These are phyloP conservation scores for Gobio occitaniae DNA, from an alignment of 2,797 vertebrate genomes.

Conservation along the genomic window DNA sequence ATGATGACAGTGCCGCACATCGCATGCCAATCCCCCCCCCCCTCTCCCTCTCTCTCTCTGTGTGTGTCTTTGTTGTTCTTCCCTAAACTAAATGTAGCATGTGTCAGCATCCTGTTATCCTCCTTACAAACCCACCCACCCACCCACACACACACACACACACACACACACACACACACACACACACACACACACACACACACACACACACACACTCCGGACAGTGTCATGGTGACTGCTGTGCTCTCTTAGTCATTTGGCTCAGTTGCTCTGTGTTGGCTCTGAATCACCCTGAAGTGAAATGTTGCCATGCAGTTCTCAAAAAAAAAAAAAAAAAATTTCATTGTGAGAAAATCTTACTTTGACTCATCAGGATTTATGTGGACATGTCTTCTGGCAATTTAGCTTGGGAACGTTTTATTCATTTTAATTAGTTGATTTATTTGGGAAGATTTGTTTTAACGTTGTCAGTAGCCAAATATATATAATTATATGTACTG, in stretches of 20 bases:
- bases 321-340: background rate
- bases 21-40: background rate
- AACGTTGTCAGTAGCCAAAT: background rate
- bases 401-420: background rate
- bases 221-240: conserved; percentile 76
- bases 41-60: background rate
- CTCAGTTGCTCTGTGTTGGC: conserved; percentile 73
- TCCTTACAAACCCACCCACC: conserved; percentile 2
- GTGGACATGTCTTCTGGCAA: background rate
- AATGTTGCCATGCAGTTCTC: conserved; percentile 6
- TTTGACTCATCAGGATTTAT: background rate
- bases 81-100: conserved; percentile 32
- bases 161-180: conserved; percentile 8
- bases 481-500: background rate
- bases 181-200: background rate
- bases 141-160: background rate
- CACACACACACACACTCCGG: conserved; percentile 55
- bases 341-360: background rate
- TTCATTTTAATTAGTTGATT: background rate
- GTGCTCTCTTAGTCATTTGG: conserved; percentile 73
- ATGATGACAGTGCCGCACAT: conserved; percentile 42
- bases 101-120: conserved; percentile 38
- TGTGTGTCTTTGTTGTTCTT: conserved; percentile 23
- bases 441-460: background rate
- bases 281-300: conserved; percentile 65